These are phyloP conservation scores for Apeira syringaria DNA, from an alignment of 2,888 invertebrate genomes.

Conservation along the genomic window DNA sequence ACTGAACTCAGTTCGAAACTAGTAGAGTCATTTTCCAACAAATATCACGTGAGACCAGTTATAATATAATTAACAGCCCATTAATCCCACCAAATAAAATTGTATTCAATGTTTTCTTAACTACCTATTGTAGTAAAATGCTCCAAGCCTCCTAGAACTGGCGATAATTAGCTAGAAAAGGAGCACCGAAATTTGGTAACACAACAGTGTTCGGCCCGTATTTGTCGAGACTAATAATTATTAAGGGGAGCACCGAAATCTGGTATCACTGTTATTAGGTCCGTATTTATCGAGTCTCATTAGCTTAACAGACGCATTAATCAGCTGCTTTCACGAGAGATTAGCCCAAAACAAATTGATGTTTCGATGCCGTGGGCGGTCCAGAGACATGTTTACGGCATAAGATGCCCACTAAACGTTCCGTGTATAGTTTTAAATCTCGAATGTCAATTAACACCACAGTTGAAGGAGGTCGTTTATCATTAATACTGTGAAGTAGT, in stretches of 20 bases:
- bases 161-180: no score
- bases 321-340: slow-evolving; percentile 66
- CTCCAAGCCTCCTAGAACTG: no score
- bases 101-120: no score
- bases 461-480: slow-evolving; percentile 48
- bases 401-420: slow-evolving; percentile 42
- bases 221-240: no score
- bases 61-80: no score
- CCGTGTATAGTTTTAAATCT: slow-evolving; percentile 38
- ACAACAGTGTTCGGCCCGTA: no score
- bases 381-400: slow-evolving; percentile 59
- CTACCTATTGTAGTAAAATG: no score
- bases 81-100: no score
- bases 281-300: slow-evolving; percentile 61
- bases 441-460: slow-evolving; percentile 61
- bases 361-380: slow-evolving; percentile 57
- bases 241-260: not conserved
- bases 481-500: slow-evolving; percentile 18
- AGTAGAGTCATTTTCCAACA: no score
- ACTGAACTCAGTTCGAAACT: no score
- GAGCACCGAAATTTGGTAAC: no score
- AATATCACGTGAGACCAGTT: no score
- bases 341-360: slow-evolving; percentile 76
- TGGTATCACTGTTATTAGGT: slow-evolving; percentile 15
- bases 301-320: slow-evolving; percentile 69